A percentile compares a stretch with the other conserved stretches of the same genome.
These are phyloP conservation scores for Calephelis virginiensis DNA, from an alignment of 1,140 invertebrate genomes.

Conservation along the genomic window DNA sequence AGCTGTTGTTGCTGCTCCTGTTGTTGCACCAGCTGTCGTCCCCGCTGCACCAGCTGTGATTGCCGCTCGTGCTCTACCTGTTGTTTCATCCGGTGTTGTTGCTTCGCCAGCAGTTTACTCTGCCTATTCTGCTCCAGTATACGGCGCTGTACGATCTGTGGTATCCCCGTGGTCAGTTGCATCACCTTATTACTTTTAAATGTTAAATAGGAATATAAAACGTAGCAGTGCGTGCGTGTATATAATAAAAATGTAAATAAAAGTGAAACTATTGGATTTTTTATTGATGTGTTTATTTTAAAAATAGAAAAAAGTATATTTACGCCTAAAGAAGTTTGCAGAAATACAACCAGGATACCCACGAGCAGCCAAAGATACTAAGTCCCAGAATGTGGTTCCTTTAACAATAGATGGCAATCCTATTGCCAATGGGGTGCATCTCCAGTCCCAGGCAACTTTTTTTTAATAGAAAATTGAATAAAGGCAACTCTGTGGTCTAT, in stretches of 20 bases:
- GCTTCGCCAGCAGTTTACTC: slow-evolving; percentile 6
- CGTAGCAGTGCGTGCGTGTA: neutral
- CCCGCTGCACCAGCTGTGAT: slow-evolving; percentile 29
- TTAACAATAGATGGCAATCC: no score
- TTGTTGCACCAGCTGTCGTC: slow-evolving; percentile 25
- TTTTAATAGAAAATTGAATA: no score
- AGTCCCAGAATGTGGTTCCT: no score
- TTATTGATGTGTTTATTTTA: neutral
- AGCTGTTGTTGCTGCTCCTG: slow-evolving; percentile 27
- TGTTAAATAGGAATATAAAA: no score
- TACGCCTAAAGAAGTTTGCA: no score
- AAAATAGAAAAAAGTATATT: no score
- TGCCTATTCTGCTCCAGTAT: neutral
- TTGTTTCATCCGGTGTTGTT: no score
- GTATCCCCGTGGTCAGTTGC: neutral
- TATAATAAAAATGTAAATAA: neutral
- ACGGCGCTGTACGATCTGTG: neutral
- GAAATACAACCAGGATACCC: no score
- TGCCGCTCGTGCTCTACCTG: slow-evolving; percentile 27
- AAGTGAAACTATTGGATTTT: neutral
- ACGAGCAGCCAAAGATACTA: no score
- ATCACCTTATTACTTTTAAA: neutral
- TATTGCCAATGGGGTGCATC: no score
- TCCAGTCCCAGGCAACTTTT: no score
- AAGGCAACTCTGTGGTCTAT: no score